These are phyloP conservation scores for Camelus bactrianus DNA, from an alignment of 2,113 vertebrate species.

Conservation along the genomic window DNA sequence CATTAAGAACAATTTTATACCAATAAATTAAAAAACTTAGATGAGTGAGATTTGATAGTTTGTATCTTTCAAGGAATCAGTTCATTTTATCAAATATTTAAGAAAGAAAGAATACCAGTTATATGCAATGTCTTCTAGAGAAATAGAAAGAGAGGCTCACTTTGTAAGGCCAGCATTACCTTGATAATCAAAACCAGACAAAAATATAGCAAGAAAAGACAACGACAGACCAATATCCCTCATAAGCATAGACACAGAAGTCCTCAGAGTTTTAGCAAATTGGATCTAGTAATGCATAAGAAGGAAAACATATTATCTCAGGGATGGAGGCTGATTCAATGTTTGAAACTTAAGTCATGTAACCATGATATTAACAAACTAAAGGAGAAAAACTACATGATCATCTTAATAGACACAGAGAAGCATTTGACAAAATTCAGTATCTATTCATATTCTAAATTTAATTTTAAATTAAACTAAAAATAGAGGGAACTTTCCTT, in stretches of 20 bases:
- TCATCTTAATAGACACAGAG: neutral
- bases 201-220: neutral
- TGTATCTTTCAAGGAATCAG: neutral
- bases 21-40: neutral
- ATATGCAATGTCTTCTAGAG: neutral
- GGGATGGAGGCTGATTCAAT: neutral
- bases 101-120: neutral
- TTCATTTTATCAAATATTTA: neutral
- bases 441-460: neutral
- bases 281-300: neutral
- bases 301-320: neutral
- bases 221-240: neutral
- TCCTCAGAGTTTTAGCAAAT: neutral
- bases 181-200: neutral
- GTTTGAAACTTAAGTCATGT: neutral
- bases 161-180: neutral
- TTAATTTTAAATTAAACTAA: neutral
- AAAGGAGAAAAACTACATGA: neutral
- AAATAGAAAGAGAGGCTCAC: neutral
- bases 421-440: neutral
- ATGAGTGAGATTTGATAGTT: neutral
- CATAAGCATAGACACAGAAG: neutral
- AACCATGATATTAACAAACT: neutral
- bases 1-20: neutral
- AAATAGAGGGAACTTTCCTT: neutral